These are phyloP conservation scores for Drosophila fuyamai DNA, from an alignment of 1,140 invertebrate genomes.

Conservation along the genomic window DNA sequence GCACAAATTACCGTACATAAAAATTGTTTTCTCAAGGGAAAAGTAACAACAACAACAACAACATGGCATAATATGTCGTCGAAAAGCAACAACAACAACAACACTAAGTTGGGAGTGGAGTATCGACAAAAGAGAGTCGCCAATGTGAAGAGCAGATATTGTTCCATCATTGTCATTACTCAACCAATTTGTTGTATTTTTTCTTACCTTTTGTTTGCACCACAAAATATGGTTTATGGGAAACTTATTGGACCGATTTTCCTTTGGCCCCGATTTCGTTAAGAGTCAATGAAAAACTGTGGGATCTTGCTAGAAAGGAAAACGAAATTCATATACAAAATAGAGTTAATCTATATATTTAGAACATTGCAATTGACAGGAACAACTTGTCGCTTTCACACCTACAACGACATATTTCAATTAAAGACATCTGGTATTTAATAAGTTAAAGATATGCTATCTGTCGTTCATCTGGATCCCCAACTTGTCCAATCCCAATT, in stretches of 20 bases:
- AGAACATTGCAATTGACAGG: no score
- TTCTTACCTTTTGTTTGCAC: background rate
- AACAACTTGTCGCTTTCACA: no score
- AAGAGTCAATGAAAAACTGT: background rate
- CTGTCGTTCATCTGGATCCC: slow-evolving; percentile 13
- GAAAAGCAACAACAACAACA: slow-evolving; percentile 27
- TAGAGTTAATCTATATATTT: no score
- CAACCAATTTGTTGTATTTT: slow-evolving; percentile 28
- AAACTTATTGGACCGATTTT: slow-evolving; percentile 8
- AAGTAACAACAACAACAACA: slow-evolving; percentile 63
- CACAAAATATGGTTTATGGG: slow-evolving; percentile 22
- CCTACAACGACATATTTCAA: background rate
- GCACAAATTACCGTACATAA: slow-evolving; percentile 82
- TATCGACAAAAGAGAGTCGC: background rate
- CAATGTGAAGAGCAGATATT: slow-evolving; percentile 4
- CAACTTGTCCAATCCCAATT: slow-evolving; percentile 9
- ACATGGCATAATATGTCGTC: slow-evolving; percentile 31
- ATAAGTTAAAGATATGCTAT: slow-evolving; percentile 5
- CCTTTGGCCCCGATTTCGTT: background rate
- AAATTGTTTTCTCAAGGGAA: slow-evolving; percentile 82
- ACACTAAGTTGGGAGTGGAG: slow-evolving; percentile 60
- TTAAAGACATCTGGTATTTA: background rate
- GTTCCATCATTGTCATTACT: slow-evolving; percentile 39
- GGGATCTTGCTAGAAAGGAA: background rate
- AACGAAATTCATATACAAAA: no score